Base-by-base conservation (phyloP, 2,113 vertebrate genomes). In the Thinocorus orbignyianus region DNA sequence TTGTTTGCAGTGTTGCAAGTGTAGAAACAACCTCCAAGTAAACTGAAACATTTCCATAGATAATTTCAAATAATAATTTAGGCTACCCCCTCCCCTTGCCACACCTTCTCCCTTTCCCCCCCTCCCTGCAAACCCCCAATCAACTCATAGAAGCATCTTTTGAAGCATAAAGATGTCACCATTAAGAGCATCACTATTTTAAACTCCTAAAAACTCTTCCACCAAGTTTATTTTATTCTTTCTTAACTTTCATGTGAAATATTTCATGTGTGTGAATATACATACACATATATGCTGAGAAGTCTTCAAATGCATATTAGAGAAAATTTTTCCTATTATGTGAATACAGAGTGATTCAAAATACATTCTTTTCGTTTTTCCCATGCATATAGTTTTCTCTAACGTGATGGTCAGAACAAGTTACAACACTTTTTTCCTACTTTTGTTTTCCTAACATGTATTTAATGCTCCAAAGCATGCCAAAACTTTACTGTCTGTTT, bases 121-220 rank as follows among this genome's bases (percentile, higher is more conserved):
- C 6, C 4, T 0, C 5, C 2, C 0, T 9, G 44, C 7, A 65
- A 71, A 33, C 8, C 1, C 17, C 35, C 6, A 17, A 18, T 3
- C 23, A 51, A 37, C 4, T 6, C 10, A 42, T 15, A 77, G 26
- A 73, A 6, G 8, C 5, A 26, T 52, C 22, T 65, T 84, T 35
- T 41, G 18, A 44, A 52, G 5, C 7, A 57, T 22, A 42, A 64
- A 69, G 9, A 8, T 81, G 17, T 35, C n/a, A 74, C 6, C 28
- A 17, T n/a, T 4, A 17, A 58, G 3, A 37, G 1, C 2, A 30
- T 35, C 7, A 35, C 11, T 55, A 13, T 7, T 37, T 22, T 28
- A 82, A 81, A n/a, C 18, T 31, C 10, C 11, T 80, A 12, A 77
- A 55, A 77, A 51, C 3, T 54, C 16, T 14, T 77, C 22, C 81